phyloP scores from a whole-genome alignment of 2,113 vertebrate species.

The Vulpes vulpes region DNA sequence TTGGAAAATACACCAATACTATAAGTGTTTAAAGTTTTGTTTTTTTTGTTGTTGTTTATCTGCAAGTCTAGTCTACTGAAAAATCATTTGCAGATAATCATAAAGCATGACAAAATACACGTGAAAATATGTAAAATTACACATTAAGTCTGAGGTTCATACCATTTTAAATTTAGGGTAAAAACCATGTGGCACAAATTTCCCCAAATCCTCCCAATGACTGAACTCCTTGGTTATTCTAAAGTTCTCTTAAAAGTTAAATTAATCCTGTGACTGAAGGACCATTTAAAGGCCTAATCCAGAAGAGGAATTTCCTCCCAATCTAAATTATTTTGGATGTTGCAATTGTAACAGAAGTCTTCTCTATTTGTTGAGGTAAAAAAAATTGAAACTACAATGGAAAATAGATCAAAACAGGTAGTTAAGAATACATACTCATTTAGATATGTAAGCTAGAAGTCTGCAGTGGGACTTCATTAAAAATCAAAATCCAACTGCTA shows the following conservation, averaged over 20 bases:
- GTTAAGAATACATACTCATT: neutral
- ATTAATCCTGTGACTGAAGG: neutral
- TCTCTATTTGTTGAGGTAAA: neutral
- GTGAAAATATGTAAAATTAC: neutral
- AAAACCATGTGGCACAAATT: neutral
- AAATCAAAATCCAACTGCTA: neutral
- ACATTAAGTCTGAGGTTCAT: neutral
- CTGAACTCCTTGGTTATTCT: neutral
- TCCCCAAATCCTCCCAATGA: neutral
- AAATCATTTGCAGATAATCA: neutral
- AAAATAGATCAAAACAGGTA: neutral
- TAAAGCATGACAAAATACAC: neutral
- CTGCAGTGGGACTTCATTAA: neutral
- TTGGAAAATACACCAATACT: constrained; percentile 18
- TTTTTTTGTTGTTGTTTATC: neutral
- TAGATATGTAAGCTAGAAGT: neutral
- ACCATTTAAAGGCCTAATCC: neutral
- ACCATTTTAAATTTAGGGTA: neutral
- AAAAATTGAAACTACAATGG: neutral
- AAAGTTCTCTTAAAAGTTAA: neutral
- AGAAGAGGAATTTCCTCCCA: neutral
- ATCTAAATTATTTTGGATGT: neutral
- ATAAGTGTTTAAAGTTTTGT: neutral
- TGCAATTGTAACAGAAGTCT: neutral
- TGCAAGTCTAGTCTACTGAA: neutral